Base-by-base conservation (phyloP, 2,888 invertebrate species). In the Anthrax anthrax region DNA sequence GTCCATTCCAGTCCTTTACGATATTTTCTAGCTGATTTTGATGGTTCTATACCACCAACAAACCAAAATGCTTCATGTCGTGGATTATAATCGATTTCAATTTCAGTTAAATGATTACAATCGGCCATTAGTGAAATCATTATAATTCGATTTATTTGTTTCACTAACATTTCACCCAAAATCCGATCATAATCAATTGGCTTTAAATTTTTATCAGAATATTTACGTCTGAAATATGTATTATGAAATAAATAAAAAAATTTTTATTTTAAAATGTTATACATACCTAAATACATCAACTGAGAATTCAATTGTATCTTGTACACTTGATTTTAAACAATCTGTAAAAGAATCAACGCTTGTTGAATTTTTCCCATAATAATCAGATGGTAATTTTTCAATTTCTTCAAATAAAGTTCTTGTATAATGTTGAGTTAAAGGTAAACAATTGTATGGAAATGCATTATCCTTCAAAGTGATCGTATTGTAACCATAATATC, bases 1-100 rank as follows among this genome's bases (percentile, higher is more conserved):
- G 67, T 57, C 67, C 68, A 72, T 29, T 56, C 50, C 10, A 57
- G 59, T 41, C 69, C 59, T 51, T 65, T 61, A 48, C 73, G 71
- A 52, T 66, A 64, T 50, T 67, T 69, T 2, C 69, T 57, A 1
- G 72, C 62, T 37, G 55, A 57, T 38, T 63, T 58, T 1, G 80
- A 72, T 1, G 80, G 74, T 50, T 76, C 63, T 54, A 83, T 75
- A 44, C 86, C 85, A 44, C 88, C 88, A 36, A 77, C 76, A 59
- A 76, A 75, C 94, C 94, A 95, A 65, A 84, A 87, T 23, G 90
- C 83, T 71, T 90, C 86, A 55, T 87, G 73, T 18, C 86, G 72
- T 4, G 92, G 85, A 51, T 84, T 75, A 57, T 77, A 72, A 63
- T 91, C 90, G 32, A 84, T 64, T 75, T 85, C 70, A 13, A 69